These are phyloP conservation scores for Mesopsocus fuscifrons DNA, from an alignment of 2,888 invertebrate species.

Conservation along the genomic window DNA sequence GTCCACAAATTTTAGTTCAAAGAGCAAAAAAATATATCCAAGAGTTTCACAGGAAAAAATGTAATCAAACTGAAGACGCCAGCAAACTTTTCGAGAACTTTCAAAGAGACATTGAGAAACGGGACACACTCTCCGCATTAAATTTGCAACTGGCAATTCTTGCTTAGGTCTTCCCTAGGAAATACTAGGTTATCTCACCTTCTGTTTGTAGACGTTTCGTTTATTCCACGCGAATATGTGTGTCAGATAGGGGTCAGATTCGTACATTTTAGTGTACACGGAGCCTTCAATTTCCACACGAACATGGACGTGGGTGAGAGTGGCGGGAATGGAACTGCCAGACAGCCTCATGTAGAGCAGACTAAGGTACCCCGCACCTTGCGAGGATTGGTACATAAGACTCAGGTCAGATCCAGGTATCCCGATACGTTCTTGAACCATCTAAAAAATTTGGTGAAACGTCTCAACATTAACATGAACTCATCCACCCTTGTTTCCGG, in stretches of 20 bases:
- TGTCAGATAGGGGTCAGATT: conserved; percentile 86
- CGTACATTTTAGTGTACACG: conserved; percentile 77
- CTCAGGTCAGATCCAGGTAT: conserved; percentile 88
- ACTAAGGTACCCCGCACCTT: conserved; percentile 84
- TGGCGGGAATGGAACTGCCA: conserved; percentile 54
- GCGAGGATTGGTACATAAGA: conserved; percentile 88
- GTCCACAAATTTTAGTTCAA: too few relatives aligned
- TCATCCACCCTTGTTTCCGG: too few relatives aligned
- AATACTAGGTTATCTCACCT: conserved; percentile 39
- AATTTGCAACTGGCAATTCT: too few relatives aligned
- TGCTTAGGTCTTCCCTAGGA: too few relatives aligned
- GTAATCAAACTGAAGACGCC: too few relatives aligned
- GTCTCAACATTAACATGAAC: too few relatives aligned
- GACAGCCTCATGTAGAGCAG: conserved; percentile 82
- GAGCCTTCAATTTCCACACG: conserved; percentile 87
- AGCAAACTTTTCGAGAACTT: too few relatives aligned
- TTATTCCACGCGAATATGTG: conserved; percentile 98
- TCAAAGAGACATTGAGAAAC: too few relatives aligned
- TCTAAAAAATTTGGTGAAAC: conserved; percentile 47
- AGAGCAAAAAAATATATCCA: too few relatives aligned
- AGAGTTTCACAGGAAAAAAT: too few relatives aligned
- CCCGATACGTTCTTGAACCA: conserved; percentile 87
- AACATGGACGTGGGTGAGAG: conserved; percentile 76
- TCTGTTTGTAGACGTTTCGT: conserved; percentile 92
- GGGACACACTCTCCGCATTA: too few relatives aligned